Base-by-base conservation (phyloP, 2,797 vertebrate genomes). In the Echiichthys vipera region DNA sequence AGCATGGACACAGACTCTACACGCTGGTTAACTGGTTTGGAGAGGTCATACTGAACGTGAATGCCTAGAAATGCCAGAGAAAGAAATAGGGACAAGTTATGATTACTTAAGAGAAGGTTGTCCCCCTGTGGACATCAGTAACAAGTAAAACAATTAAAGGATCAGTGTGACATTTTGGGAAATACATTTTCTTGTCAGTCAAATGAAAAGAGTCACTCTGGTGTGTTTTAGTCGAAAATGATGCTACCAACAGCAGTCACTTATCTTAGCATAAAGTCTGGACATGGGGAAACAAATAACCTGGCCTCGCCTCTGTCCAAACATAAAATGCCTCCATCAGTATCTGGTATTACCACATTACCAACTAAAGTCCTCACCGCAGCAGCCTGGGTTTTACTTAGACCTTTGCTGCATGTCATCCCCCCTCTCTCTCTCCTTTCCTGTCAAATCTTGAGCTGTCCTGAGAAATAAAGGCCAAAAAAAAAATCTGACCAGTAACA, bases 11-110 rank as follows among this genome's bases (percentile, higher is more conserved):
- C 0, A 12, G 85, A 82, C 3, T 17, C 71, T 0, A 84, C 83
- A 2, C 87, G 81, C 64, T 87, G 79, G 50, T 86, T 69, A 5
- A 18, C 68, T 2, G 87, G 84, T 63, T 58, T 82, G 39, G 81
- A 83, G 45, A 83, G 2, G 63, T 88, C 79, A 5, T 83, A 90
- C 73, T 79, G 54, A 0, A 89, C 17, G 0, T 50, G 77, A 27
- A 90, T 77, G 7, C 89, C 87, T 90, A 30, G 14, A 67, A 68
- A 47, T 22, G 47, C 50, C 7, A 1, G 4, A 55, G 9, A 68
- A 1, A 51, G 51, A 58, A 55, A 37, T 0, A 18, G 14, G 5
- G 11, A 22, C 34, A n/a, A n/a, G 13, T 54, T 62, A 20, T 5
- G 22, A 29, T 62, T 17, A 22, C 18, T 18, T 12, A 8, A 24